phyloP scores from a whole-genome alignment of 2,888 invertebrate species.

The Elysia crispata region DNA sequence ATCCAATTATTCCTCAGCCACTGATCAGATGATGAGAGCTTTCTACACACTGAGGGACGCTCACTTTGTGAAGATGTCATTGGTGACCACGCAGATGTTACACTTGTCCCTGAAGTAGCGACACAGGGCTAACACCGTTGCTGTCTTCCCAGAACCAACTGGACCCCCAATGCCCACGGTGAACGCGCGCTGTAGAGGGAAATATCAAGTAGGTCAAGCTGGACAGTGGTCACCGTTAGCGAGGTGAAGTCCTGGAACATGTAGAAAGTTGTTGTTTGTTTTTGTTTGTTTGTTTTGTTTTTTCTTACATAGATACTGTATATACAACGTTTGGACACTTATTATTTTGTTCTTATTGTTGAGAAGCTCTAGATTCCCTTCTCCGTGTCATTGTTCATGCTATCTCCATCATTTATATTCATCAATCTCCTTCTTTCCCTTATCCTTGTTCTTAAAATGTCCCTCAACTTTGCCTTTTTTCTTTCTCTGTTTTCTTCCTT shows the following conservation, averaged over 20 bases:
- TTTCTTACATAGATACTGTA: too few species aligned
- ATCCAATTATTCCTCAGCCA: too few species aligned
- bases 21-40: not conserved
- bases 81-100: constrained; percentile 74
- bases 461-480: too few species aligned
- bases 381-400: too few species aligned
- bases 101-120: constrained; percentile 64
- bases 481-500: too few species aligned
- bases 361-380: too few species aligned
- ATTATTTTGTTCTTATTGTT: too few species aligned
- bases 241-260: not conserved
- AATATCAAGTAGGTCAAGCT: not conserved
- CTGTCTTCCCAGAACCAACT: constrained; percentile 75
- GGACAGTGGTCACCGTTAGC: not conserved
- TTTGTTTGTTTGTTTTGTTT: too few species aligned
- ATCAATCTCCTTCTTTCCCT: too few species aligned
- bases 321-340: too few species aligned
- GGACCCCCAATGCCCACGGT: constrained; percentile 76
- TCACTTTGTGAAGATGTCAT: constrained; percentile 76
- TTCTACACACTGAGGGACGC: not conserved
- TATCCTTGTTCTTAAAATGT: not conserved
- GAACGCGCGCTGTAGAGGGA: constrained; percentile 67
- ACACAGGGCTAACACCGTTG: constrained; percentile 71
- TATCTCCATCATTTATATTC: too few species aligned
- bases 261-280: too few species aligned